Conservation (phyloP, 30 jellyfish, hydroid and myxozoan genomes). For the Pelagia noctiluca region DNA sequence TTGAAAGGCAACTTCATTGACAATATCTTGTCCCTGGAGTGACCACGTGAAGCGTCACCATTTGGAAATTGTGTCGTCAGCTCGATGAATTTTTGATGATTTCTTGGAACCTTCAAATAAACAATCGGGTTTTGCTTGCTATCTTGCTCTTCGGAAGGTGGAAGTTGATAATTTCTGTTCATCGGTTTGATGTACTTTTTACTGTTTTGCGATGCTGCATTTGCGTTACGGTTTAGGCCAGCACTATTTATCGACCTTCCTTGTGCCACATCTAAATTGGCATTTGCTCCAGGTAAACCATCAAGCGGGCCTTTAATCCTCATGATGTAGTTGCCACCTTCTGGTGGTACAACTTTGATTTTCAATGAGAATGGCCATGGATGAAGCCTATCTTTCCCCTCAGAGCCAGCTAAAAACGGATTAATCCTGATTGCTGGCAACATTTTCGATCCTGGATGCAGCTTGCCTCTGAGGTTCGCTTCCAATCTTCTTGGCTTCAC, state of each 20-base stretch:
- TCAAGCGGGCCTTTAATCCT: constrained; percentile 93
- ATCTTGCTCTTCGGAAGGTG: constrained; percentile 41
- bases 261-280: constrained; percentile 36
- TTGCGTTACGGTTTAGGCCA: background rate
- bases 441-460: background rate
- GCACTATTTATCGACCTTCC: constrained; percentile 53
- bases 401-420: constrained; percentile 22
- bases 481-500: constrained; percentile 13
- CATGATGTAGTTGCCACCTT: constrained; percentile 90
- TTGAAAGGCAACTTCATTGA: constrained; percentile 92
- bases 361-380: constrained; percentile 82
- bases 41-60: constrained; percentile 12
- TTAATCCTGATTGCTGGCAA: constrained; percentile 56
- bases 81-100: constrained; percentile 74
- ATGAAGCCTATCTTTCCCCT: constrained; percentile 42
- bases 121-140: constrained; percentile 68
- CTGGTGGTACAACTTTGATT: constrained; percentile 82
- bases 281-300: constrained; percentile 30
- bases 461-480: background rate
- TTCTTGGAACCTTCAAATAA: constrained; percentile 76
- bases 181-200: constrained; percentile 58
- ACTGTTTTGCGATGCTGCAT: background rate
- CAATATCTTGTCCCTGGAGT: constrained; percentile 31
- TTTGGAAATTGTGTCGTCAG: constrained; percentile 79
- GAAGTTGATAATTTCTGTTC: constrained; percentile 59